phyloP scores from a whole-genome alignment of 2,797 vertebrate species.

The Nannoperca australis region DNA sequence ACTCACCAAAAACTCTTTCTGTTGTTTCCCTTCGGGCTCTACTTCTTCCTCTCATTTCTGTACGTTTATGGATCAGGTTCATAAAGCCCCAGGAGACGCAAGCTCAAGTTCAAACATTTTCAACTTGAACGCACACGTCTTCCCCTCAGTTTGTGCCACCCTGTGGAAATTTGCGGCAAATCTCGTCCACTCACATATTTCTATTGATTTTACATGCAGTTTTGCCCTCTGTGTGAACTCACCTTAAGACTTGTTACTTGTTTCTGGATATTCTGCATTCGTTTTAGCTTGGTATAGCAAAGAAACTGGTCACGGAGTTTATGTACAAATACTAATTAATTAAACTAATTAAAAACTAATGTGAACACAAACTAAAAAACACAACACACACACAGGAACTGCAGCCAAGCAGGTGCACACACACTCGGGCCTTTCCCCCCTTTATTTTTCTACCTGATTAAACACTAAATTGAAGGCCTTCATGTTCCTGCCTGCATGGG shows the following conservation, averaged over 20 bases:
- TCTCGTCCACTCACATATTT: no score
- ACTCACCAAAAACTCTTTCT: background rate
- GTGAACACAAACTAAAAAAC: background rate
- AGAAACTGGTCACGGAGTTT: background rate
- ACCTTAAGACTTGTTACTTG: background rate
- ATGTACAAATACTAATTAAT: background rate
- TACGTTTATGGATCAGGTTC: no score
- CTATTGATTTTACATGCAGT: no score
- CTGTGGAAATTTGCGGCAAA: no score
- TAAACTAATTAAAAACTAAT: slow-evolving; percentile 17
- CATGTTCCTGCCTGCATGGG: slow-evolving; percentile 35
- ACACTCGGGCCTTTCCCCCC: background rate
- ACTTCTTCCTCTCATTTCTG: background rate
- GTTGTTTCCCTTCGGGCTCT: background rate
- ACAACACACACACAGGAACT: background rate
- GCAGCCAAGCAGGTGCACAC: slow-evolving; percentile 61
- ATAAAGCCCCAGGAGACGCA: no score
- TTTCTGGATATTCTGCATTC: background rate
- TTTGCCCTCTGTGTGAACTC: background rate
- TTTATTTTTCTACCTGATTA: slow-evolving; percentile 65
- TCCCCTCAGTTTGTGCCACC: background rate
- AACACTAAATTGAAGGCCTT: slow-evolving; percentile 52
- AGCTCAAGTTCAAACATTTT: background rate
- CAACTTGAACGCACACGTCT: background rate
- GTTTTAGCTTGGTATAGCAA: no score